A percentile compares a stretch with the other conserved stretches of the same genome.
Evolutionary conservation across 2,888 invertebrate genomes (phyloP).

Genomic region (Caenorhabditis becei): DNA sequence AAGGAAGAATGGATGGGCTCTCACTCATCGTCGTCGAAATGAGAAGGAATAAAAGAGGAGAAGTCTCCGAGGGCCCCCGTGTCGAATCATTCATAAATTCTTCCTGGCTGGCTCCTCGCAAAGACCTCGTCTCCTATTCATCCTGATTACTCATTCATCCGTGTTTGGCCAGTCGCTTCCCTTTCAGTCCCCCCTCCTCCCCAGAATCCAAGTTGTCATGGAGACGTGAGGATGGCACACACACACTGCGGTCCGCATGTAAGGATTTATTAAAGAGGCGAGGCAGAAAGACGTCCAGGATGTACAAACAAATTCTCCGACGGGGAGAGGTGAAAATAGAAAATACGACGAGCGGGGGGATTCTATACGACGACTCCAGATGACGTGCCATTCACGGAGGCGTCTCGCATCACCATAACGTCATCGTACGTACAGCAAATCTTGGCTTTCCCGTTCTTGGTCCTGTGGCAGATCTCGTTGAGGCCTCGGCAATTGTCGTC

Average conservation of each 20-base stretch:
- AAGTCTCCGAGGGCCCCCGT: not conserved
- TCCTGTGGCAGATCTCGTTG: conserved; percentile 70
- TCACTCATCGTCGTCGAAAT: not conserved
- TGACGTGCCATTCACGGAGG: conserved; percentile 6
- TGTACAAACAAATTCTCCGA: conserved; percentile 46
- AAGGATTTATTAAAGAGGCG: conserved; percentile 50
- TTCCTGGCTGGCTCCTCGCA: not conserved
- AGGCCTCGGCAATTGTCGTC: conserved; percentile 64
- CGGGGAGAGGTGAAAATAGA: not conserved
- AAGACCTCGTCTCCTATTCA: conserved; percentile 39
- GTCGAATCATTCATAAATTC: conserved; percentile 15
- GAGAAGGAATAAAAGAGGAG: not conserved
- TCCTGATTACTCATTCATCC: conserved; percentile 59
- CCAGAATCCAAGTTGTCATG: conserved; percentile 51
- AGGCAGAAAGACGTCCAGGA: conserved; percentile 11
- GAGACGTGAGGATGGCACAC: conserved; percentile 24
- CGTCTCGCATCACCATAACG: conserved; percentile 38
- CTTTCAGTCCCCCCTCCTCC: conserved; percentile 33
- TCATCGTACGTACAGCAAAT: conserved; percentile 72
- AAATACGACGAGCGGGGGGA: conserved; percentile 3
- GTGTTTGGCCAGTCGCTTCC: conserved; percentile 23
- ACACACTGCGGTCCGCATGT: too few species aligned
- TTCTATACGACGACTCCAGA: not conserved
- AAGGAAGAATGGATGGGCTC: not conserved
- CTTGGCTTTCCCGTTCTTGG: conserved; percentile 72